Base-by-base conservation (phyloP, 1,140 invertebrate species). In the Hormaphis cornu region DNA sequence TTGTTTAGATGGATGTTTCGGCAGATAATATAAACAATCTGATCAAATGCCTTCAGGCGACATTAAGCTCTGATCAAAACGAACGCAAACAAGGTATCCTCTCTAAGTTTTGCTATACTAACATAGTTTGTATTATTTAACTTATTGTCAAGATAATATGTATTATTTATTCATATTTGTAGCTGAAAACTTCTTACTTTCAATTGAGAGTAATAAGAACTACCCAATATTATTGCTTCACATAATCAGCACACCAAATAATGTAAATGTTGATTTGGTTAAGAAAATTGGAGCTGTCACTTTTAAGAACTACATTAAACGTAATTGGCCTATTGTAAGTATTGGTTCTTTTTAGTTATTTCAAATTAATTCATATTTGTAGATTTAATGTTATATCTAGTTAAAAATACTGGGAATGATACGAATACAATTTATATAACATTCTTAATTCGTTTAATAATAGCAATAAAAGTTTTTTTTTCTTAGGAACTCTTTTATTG, bases 261-360 rank as follows among this genome's bases (percentile, higher is more conserved):
- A 87, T 73, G 81, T 89, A 26, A 52, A 53, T 50, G 88, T 93
- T 72, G 79, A 88, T 71, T 89, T 88, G 7, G 89, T 97, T 53
- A 82, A 93, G 74, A 82, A 95, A 46, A 89, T 93, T 40, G 91
- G 90, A 52, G 87, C 94, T 48, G 88, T 98, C 73, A 88, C 90
- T 16, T 96, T 99, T 75, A 99, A 99, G 79, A 99, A 99, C 79
- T 96, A 89, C 78, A 86, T 97, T 7, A 97, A 97, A 79, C 82
- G 92, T 66, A 95, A 97, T 80, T 99, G 96, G 96, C 84, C 85
- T 81, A 82, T 90, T 74, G 90, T 93, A 81, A 82, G 85, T 84
- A 46, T 71, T 33, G 75, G 70, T 18, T 76, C 75, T 9, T 74
- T 76, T n/a, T n/a, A n/a, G n/a, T n/a, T 71, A 40, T 54, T 37